Base-by-base conservation (phyloP, 2,113 vertebrate species). In the Myiagra hebetior region DNA sequence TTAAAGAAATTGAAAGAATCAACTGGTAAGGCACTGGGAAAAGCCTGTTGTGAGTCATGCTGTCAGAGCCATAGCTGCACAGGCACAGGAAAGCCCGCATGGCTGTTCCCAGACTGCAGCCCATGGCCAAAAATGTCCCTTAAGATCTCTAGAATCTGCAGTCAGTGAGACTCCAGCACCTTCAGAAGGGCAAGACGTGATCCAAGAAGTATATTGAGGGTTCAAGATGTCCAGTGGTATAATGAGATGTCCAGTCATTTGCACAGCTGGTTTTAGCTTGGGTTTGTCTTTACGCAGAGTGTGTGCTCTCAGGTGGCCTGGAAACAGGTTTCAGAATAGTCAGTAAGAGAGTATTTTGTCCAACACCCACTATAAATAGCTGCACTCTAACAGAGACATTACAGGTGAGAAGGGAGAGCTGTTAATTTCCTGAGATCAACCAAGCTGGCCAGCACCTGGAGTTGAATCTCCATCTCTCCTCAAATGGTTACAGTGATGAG, bases 1-100 rank as follows among this genome's bases (percentile, higher is more conserved):
- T 67, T 74, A 80, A 91, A 94, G 90, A 96, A 91, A 88, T 52
- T 63, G 92, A 96, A 86, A 86, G 82, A 44, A 94, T 57, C 89
- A 92, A 76, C 55, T 49, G 72, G 59, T 80, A 89, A 81, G 56
- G 57, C 39, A 73, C 15, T 22, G 44, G 76, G 72, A 94, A 94
- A 91, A 53, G 11, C 39, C 62, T 46, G 13, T 6, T 12, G 10
- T 65, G 85, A 96, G 55, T 91, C 85, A 94, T 7, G 8, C 26
- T 68, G 24, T 33, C 39, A 76, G 30, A 89, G 55, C 39, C 64
- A 68, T 23, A 57, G 57, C 79, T n/a, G 50, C 1, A 3, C 7
- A 77, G 20, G 47, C 35, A 59, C 35, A 35, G n/a, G 60, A 91
- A 89, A 87, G 18, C 55, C 60, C 68, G 1, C 0, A 0, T 13